phyloP scores from a whole-genome alignment of 2,888 invertebrate genomes.

The Cantharis rufa region DNA sequence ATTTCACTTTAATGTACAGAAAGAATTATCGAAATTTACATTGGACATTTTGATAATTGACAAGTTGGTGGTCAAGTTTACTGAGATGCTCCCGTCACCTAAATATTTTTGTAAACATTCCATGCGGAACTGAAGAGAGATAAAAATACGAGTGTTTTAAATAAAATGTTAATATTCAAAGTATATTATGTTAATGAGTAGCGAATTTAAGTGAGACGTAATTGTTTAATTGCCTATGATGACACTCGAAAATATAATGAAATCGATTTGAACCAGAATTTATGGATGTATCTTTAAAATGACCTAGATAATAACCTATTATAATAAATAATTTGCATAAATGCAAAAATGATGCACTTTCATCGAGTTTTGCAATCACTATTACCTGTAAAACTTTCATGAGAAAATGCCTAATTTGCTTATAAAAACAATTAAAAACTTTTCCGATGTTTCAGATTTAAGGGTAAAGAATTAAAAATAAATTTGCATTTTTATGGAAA shows the following conservation, averaged over 20 bases:
- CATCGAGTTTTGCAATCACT: conserved; percentile 18
- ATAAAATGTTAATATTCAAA: neutral
- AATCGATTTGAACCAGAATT: conserved; percentile 34
- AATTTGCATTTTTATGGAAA: neutral
- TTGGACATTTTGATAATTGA: neutral
- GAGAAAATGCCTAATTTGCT: neutral
- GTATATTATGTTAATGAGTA: conserved; percentile 13
- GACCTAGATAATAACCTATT: conserved; percentile 25
- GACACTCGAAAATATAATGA: conserved; percentile 35
- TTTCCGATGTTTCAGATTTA: neutral
- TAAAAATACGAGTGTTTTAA: neutral
- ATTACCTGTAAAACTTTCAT: conserved; percentile 1
- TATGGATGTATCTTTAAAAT: conserved; percentile 19
- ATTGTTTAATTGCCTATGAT: conserved; percentile 36
- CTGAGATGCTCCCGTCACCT: neutral
- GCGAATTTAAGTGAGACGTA: conserved; percentile 35
- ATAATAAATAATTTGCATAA: conserved; percentile 24
- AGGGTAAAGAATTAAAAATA: neutral
- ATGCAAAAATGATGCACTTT: conserved; percentile 26
- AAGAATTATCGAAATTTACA: conserved; percentile 8
- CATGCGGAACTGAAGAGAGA: neutral
- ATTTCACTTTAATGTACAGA: conserved; percentile 22
- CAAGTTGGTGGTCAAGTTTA: neutral
- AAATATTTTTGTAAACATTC: neutral
- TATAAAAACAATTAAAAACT: neutral